A percentile compares a stretch with the other conserved stretches of the same genome.
Evolutionary conservation across 2,888 invertebrate species (phyloP).

Genomic region (Pseudolycoriella hygida): DNA sequence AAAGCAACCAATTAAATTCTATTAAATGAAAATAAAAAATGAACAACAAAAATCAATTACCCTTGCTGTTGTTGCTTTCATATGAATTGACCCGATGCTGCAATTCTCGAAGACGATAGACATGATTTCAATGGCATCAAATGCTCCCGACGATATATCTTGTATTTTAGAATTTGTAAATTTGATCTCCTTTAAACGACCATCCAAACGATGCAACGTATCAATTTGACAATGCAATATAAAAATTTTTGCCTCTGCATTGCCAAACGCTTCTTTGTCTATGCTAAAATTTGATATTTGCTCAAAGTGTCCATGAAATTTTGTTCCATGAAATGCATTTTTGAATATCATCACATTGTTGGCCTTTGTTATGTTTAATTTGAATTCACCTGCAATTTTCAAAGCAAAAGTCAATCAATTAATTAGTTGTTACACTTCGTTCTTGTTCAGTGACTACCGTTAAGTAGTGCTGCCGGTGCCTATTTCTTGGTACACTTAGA

Average conservation of each 20-base stretch:
- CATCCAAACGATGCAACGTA: conserved; percentile 20
- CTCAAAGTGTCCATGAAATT: conserved; percentile 19
- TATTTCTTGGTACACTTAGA: too few relatives aligned
- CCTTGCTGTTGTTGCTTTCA: conserved; percentile 23
- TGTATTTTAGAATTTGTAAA: conserved; percentile 22
- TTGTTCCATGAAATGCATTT: conserved; percentile 21
- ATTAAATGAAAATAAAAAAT: background rate
- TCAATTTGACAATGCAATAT: conserved; percentile 20
- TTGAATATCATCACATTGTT: conserved; percentile 17
- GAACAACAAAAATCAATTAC: conserved; percentile 12
- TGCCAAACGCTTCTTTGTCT: conserved; percentile 21
- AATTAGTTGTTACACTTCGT: too few relatives aligned
- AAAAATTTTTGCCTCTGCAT: conserved; percentile 19
- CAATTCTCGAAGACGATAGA: conserved; percentile 22
- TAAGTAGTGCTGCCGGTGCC: too few relatives aligned
- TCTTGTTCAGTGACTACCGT: too few relatives aligned
- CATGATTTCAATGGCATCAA: conserved; percentile 24
- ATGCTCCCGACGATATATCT: conserved; percentile 19
- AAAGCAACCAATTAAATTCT: background rate
- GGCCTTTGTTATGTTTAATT: conserved; percentile 19
- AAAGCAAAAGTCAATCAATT: conserved; percentile 1
- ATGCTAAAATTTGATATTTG: conserved; percentile 19
- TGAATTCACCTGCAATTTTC: conserved; percentile 18
- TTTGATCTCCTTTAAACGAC: conserved; percentile 21
- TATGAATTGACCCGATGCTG: conserved; percentile 20